Percentiles rank a stretch among this genome's conserved stretches.
phyloP scores from a whole-genome alignment of 2,113 vertebrate genomes.

The Syrrhaptes paradoxus region DNA sequence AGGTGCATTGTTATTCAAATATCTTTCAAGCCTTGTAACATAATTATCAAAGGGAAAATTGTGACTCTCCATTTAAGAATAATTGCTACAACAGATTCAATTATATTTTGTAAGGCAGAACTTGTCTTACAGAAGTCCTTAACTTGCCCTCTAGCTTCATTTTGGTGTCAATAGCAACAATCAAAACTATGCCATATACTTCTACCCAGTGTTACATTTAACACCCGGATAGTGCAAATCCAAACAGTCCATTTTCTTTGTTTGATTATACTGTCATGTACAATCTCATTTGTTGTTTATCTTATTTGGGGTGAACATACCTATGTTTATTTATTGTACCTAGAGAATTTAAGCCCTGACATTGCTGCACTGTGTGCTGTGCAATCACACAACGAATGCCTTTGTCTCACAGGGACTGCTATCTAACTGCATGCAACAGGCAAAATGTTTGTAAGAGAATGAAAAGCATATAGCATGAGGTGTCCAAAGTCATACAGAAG shows the following conservation, averaged over 20 bases:
- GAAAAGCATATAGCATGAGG: not conserved
- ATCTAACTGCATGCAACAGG: not conserved
- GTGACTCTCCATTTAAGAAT: not conserved
- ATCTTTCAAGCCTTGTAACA: not conserved
- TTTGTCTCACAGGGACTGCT: not conserved
- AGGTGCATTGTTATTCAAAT: not conserved
- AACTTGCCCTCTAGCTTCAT: not conserved
- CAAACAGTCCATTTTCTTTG: not conserved
- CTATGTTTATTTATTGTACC: not conserved
- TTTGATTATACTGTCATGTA: not conserved
- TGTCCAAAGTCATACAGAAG: not conserved
- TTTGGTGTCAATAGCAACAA: not conserved
- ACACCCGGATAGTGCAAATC: not conserved
- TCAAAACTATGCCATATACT: not conserved
- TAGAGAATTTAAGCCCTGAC: not conserved
- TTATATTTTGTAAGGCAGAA: not conserved
- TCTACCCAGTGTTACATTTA: not conserved
- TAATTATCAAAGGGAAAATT: not conserved
- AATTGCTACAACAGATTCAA: conserved; percentile 9
- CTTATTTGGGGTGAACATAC: not conserved
- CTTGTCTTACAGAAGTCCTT: not conserved
- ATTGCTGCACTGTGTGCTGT: not conserved
- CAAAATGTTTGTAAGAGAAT: not conserved
- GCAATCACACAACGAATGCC: not conserved
- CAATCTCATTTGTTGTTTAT: not conserved